Conservation (phyloP, 2,113 vertebrate genomes). For the Lates calcarifer region DNA sequence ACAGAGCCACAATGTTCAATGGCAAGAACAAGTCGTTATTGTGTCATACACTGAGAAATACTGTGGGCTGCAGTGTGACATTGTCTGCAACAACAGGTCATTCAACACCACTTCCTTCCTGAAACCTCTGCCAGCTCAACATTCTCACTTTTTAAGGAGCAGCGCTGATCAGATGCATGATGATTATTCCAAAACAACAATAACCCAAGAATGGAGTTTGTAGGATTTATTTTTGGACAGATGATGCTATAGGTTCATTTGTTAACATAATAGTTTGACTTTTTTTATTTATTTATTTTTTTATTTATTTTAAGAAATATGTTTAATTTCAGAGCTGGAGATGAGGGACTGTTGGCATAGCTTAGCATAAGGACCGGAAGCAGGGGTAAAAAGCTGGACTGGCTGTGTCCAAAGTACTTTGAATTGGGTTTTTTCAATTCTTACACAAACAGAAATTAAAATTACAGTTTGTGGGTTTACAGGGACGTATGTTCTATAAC, state of each 20-base stretch:
- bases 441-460: neutral
- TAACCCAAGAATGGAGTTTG: neutral
- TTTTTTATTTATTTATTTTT: too few species aligned
- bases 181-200: neutral
- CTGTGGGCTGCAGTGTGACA: conserved; percentile 64
- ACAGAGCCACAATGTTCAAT: conserved; percentile 56
- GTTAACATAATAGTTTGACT: too few species aligned
- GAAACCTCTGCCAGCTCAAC: conserved; percentile 24
- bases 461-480: neutral
- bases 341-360: neutral
- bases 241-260: neutral
- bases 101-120: conserved; percentile 62
- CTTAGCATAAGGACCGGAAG: neutral
- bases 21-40: conserved; percentile 77
- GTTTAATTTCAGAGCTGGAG: neutral
- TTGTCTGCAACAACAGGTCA: conserved; percentile 61
- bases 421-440: too few species aligned
- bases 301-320: neutral
- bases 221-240: neutral
- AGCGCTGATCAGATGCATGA: neutral
- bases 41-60: conserved; percentile 70
- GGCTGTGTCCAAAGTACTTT: neutral
- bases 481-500: neutral
- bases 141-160: neutral
- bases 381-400: neutral